Evolutionary conservation across 2,888 invertebrate species (phyloP).

Genomic region (Lycophotia porphyrea): DNA sequence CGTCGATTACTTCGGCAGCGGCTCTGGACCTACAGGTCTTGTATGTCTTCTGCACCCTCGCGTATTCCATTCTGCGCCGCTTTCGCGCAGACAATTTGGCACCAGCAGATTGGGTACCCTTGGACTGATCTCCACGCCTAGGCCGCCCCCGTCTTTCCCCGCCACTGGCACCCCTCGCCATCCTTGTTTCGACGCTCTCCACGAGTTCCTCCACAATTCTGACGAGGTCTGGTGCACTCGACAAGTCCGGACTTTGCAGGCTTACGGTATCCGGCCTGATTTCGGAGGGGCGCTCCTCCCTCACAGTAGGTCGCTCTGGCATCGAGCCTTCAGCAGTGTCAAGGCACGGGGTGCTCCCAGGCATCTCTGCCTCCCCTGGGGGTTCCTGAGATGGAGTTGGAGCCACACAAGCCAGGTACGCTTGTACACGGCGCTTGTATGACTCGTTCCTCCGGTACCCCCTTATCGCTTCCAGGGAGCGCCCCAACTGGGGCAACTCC

Average conservation of each 20-base stretch:
- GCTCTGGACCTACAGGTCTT: conserved; percentile 17
- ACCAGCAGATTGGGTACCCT: neutral
- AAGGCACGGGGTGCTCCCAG: neutral
- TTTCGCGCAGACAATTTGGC: neutral
- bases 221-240: too few species aligned
- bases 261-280: neutral
- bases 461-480: neutral
- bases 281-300: neutral
- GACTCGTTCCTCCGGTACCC: conserved; percentile 22
- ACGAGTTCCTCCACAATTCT: too few species aligned
- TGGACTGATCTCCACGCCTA: neutral
- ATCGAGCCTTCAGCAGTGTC: neutral
- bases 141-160: conserved; percentile 4
- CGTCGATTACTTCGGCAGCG: conserved; percentile 25
- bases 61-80: conserved; percentile 13
- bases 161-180: neutral
- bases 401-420: neutral
- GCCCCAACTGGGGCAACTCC: conserved; percentile 18
- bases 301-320: neutral
- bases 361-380: neutral
- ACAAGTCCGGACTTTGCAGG: neutral
- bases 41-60: conserved; percentile 22
- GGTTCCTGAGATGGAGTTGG: neutral
- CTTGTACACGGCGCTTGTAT: conserved; percentile 27
- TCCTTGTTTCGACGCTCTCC: too few species aligned